Evolutionary conservation across 2,113 vertebrate genomes (phyloP).

Genomic region (Eclectus roratus): DNA sequence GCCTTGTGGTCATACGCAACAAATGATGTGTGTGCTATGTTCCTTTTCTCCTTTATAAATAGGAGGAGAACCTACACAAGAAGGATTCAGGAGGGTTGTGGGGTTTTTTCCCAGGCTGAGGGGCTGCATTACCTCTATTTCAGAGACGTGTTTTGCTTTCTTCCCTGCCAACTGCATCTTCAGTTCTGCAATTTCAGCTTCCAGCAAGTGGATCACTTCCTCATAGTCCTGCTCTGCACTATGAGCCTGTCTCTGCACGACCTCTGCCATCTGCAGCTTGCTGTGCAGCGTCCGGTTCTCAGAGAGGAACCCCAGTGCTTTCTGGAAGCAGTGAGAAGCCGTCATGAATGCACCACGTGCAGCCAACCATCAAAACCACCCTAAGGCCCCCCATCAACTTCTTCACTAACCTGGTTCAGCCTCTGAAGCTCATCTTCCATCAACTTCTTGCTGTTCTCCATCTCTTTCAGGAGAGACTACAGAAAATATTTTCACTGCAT

Average conservation of each 20-base stretch:
- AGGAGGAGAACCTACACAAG: not conserved
- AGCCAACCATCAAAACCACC: not conserved
- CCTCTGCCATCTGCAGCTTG: constrained; percentile 79
- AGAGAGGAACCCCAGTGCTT: constrained; percentile 78
- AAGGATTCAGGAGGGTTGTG: not conserved
- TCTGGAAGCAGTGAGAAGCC: constrained; percentile 64
- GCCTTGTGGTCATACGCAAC: not conserved
- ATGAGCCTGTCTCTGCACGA: constrained; percentile 72
- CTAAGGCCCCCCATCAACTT: not conserved
- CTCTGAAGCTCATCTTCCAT: constrained; percentile 87
- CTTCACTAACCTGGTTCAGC: constrained; percentile 79
- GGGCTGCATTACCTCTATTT: constrained; percentile 60
- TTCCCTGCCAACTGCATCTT: constrained; percentile 81
- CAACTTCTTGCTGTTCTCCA: constrained; percentile 81
- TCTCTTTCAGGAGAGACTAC: constrained; percentile 83
- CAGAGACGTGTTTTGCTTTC: constrained; percentile 63
- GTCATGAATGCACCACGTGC: not conserved
- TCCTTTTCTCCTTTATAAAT: not conserved
- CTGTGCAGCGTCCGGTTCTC: constrained; percentile 82
- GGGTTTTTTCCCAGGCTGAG: not conserved
- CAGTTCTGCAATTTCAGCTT: constrained; percentile 88
- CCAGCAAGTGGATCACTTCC: constrained; percentile 88
- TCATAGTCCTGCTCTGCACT: constrained; percentile 89
- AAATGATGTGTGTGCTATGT: rapidly evolving
- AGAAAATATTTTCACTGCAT: not conserved